Evolutionary conservation across 23 tunicate genomes (phyloP).

Genomic region (Halocynthia roretzi): DNA sequence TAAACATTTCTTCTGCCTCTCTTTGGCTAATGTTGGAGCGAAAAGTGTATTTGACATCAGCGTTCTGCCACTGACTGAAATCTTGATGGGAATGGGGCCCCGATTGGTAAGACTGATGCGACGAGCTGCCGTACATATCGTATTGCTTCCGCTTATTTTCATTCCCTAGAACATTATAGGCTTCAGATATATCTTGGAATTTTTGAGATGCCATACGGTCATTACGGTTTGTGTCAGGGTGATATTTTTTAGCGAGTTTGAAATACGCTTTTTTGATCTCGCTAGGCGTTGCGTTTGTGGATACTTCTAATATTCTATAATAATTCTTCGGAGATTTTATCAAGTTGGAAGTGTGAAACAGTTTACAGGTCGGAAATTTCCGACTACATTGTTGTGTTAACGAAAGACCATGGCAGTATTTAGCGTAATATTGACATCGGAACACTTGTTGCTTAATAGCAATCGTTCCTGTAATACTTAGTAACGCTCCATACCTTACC

Average conservation of each 20-base stretch:
- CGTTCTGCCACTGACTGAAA: neutral
- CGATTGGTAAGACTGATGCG: too few species aligned
- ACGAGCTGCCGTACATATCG: conserved; percentile 33
- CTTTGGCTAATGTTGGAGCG: conserved; percentile 12
- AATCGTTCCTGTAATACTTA: too few species aligned
- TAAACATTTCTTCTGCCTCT: conserved; percentile 44
- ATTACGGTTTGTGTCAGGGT: conserved; percentile 58
- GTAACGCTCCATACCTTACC: too few species aligned
- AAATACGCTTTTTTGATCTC: conserved; percentile 63
- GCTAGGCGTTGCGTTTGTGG: conserved; percentile 44
- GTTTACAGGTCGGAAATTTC: too few species aligned
- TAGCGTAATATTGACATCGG: too few species aligned
- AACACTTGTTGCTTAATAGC: too few species aligned
- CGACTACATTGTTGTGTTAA: too few species aligned
- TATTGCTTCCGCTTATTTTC: conserved; percentile 40
- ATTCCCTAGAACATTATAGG: conserved; percentile 50
- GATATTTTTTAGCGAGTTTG: conserved; percentile 61
- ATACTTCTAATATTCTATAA: conserved; percentile 40
- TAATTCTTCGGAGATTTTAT: conserved; percentile 3
- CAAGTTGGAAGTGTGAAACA: too few species aligned
- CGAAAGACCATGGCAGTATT: too few species aligned
- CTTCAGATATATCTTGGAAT: conserved; percentile 64
- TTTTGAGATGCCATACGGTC: conserved; percentile 31
- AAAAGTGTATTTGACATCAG: conserved; percentile 14
- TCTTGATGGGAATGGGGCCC: too few species aligned